A percentile compares a stretch with the other conserved stretches of the same genome.
Conservation (phyloP, 1,140 invertebrate species). For the Theocolax elegans region DNA sequence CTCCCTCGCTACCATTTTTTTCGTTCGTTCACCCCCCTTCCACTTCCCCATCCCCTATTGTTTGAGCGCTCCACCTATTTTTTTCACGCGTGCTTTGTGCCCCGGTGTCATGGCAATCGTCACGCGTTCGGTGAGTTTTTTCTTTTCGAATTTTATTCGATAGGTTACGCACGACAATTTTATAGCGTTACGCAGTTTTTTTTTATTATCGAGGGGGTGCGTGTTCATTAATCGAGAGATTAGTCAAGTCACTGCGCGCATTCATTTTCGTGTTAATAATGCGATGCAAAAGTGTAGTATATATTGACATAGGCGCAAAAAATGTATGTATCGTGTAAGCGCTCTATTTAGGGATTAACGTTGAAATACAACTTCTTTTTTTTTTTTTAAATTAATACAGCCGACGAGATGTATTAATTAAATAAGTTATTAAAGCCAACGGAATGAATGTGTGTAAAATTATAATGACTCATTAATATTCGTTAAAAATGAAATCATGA, state of each 20-base stretch:
- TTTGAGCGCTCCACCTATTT: constrained; percentile 18
- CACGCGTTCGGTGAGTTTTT: neutral
- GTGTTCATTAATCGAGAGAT: constrained; percentile 33
- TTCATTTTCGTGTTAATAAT: constrained; percentile 20
- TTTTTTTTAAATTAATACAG: no score
- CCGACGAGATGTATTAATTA: no score
- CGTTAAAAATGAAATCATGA: no score
- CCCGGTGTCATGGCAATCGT: neutral
- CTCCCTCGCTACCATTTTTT: constrained; percentile 22
- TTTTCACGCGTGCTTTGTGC: neutral
- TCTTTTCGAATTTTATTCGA: constrained; percentile 39
- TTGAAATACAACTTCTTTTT: no score
- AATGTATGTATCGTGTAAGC: neutral
- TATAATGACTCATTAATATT: no score
- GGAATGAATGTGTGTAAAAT: no score
- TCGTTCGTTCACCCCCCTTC: constrained; percentile 19
- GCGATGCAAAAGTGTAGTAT: no score
- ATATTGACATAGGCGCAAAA: neutral
- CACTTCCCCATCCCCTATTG: neutral
- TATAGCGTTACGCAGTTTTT: neutral
- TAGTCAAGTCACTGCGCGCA: constrained; percentile 30
- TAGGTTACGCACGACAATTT: neutral
- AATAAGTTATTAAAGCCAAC: no score
- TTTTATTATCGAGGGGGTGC: neutral
- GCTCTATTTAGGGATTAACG: no score